phyloP scores from a whole-genome alignment of 2,888 invertebrate genomes.

The Spisula solida region DNA sequence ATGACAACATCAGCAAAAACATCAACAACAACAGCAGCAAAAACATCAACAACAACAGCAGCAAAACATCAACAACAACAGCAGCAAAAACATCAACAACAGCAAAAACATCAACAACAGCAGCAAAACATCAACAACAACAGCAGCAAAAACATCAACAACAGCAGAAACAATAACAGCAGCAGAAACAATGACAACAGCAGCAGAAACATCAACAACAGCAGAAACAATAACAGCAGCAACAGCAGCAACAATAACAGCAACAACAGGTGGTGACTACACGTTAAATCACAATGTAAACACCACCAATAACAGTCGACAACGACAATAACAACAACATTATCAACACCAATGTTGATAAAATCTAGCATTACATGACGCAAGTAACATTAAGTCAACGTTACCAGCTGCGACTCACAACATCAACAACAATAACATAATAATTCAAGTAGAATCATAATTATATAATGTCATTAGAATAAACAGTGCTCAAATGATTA shows the following conservation, averaged over 20 bases:
- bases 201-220: not conserved
- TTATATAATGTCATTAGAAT: not conserved
- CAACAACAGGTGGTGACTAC: not conserved
- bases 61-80: too few species aligned
- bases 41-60: too few species aligned
- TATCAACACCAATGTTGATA: not conserved
- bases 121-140: too few species aligned
- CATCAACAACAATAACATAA: not conserved
- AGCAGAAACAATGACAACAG: not conserved
- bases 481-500: not conserved
- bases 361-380: not conserved
- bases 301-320: not conserved
- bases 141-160: too few species aligned
- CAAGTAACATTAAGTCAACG: not conserved
- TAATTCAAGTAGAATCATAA: not conserved
- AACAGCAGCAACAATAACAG: constrained; percentile 10
- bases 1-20: too few species aligned
- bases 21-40: too few species aligned
- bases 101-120: too few species aligned
- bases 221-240: not conserved
- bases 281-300: not conserved
- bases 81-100: too few species aligned
- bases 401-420: not conserved
- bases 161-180: too few species aligned
- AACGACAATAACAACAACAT: constrained; percentile 10